A percentile compares a stretch with the other conserved stretches of the same genome.
Conservation (phyloP, 2,888 invertebrate genomes). For the Cephus nigrinus region DNA sequence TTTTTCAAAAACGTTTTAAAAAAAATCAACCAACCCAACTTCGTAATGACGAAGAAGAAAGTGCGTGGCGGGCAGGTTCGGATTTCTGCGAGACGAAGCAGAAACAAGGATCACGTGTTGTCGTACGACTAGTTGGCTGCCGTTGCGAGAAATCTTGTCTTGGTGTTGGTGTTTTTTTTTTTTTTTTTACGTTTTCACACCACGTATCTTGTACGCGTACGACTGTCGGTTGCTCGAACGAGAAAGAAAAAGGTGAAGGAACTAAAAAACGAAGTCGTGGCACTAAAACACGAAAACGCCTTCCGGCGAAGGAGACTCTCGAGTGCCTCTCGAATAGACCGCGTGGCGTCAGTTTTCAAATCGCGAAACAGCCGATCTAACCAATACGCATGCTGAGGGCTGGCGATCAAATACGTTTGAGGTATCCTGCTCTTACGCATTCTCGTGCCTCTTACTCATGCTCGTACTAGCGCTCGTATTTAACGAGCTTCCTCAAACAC, state of each 20-base stretch:
- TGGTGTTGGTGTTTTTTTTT: background rate
- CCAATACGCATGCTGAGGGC: constrained; percentile 11
- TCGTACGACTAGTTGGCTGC: background rate
- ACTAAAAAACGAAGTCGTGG: background rate
- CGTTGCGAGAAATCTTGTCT: background rate
- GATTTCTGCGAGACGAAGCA: constrained; percentile 36
- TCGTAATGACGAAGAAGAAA: constrained; percentile 34
- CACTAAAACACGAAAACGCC: background rate
- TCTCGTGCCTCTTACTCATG: constrained; percentile 13
- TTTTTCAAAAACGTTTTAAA: background rate
- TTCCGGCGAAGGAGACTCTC: background rate
- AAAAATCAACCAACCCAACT: background rate
- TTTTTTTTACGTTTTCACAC: background rate
- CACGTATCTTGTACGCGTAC: background rate
- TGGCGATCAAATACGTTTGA: constrained; percentile 19
- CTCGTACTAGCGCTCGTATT: constrained; percentile 8
- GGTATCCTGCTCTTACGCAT: constrained; percentile 2
- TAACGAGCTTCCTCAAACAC: background rate
- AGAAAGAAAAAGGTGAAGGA: background rate
- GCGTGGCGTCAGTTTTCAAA: constrained; percentile 37
- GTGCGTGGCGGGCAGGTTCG: constrained; percentile 38
- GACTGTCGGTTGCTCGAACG: background rate
- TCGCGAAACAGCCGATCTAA: constrained; percentile 29
- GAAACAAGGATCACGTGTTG: constrained; percentile 24
- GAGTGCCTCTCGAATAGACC: constrained; percentile 29